Conservation (phyloP, 2,797 vertebrate species). For the Alauda arvensis region DNA sequence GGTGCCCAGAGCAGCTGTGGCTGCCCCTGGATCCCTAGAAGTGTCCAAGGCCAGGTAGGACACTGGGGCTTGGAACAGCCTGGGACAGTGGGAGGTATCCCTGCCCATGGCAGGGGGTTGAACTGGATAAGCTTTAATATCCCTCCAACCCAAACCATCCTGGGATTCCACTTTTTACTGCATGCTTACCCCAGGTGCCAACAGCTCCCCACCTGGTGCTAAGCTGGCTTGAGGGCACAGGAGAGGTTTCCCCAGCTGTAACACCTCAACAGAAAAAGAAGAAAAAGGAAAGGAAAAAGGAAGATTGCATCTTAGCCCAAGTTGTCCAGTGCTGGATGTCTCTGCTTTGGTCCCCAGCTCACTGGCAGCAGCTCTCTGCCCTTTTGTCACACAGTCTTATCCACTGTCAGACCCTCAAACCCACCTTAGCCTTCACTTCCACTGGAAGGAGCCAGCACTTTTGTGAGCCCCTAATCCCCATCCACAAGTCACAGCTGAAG, state of each 20-base stretch:
- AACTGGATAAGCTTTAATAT: not conserved
- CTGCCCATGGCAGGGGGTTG: not conserved
- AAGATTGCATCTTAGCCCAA: not conserved
- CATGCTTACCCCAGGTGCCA: not conserved
- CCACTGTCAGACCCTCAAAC: not conserved
- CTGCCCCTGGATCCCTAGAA: not conserved
- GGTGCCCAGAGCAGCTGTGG: not conserved
- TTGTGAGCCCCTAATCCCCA: fast-evolving
- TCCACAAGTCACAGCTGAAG: not conserved
- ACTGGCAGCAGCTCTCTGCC: not conserved
- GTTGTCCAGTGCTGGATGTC: not conserved
- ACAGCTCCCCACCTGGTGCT: not conserved
- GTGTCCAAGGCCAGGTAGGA: not conserved
- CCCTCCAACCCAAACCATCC: not conserved
- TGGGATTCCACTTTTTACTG: not conserved
- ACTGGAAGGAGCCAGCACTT: not conserved
- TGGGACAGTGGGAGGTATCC: not conserved
- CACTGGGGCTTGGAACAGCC: fast-evolving
- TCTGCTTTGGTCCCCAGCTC: not conserved
- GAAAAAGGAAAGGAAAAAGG: not conserved
- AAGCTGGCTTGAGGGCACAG: not conserved
- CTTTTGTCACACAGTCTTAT: not conserved
- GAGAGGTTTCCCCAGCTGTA: not conserved
- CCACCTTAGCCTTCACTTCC: not conserved
- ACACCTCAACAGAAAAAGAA: not conserved